Base-by-base conservation (phyloP, 2,888 invertebrate species). In the Drosophila borborema region DNA sequence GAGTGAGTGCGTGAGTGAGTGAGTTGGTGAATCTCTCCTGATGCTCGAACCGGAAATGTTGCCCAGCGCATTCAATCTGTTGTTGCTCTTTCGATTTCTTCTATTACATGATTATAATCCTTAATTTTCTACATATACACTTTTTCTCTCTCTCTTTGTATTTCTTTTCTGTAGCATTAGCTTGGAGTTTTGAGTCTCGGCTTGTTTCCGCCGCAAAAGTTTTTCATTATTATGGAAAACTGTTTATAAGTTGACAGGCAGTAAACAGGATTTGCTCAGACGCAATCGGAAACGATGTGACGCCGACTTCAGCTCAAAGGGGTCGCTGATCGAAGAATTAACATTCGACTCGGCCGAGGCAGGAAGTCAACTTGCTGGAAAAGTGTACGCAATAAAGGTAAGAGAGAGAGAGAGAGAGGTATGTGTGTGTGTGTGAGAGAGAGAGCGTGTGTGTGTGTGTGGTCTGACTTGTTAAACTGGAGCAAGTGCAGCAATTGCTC, bases 181-280 rank as follows among this genome's bases (percentile, higher is more conserved):
- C 36, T 28, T 40, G 40, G 55, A 49, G 20, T 61, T 68, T 49
- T 63, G 54, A 49, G 41, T 74, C 83, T 71, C 53, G 53, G 58
- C 67, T 48, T 54, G 74, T 63, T 85, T 85, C 85, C 88, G 90
- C 77, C 75, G 77, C 81, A 78, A 86, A 89, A 83, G 79, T 86
- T 89, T 56, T 64, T 81, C 72, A 64, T 89, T 87, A 78, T 85
- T 74, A 82, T 85, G 79, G 89, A 86, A 89, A 89, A 84, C 85
- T 87, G 86, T 89, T 85, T 75, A 74, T 85, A 85, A 89, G 90
- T 89, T 77, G 88, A 89, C 90, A 87, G 82, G 88, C 90, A 85
- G 88, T 82, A 89, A 85, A 85, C 90, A 89, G 85, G 85, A 85
- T 85, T 89, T 85, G 85, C 55, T 56, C 69, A 62, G 65, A 85